Base-by-base conservation (phyloP, 1,140 invertebrate species). In the Tetramorium simillimum region DNA sequence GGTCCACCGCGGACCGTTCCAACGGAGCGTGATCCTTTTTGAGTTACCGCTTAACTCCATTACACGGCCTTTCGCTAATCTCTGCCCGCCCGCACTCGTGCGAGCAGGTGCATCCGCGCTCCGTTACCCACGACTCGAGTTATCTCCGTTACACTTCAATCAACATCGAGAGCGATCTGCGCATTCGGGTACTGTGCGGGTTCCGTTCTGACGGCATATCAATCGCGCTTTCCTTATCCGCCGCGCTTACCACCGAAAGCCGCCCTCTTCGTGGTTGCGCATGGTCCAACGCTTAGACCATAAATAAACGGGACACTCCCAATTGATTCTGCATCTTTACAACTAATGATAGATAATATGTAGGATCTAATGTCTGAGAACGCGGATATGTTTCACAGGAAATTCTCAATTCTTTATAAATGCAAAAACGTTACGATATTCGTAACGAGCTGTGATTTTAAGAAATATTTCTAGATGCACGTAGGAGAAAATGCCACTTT, bases 141-240 rank as follows among this genome's bases (percentile, higher is more conserved):
- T 95, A 95, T 95, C 94, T 94, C 87, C 90, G 91, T 95, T 93
- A 95, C 94, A 94, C 92, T 94, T 93, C 94, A 92, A 95, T 95
- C 94, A 94, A 95, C 93, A 94, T 93, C 86, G 92, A 90, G 82
- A 91, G 69, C 90, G 90, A 91, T 91, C 89, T 91, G 84, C 56
- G 89, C 89, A 89, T 86, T 89, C 86, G 62, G 46, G 70, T 33
- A 49, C 58, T 24, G 76, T 51, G 49, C 87, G 73, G 40, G 62
- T 88, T 84, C 82, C 65, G 46, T 76, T 49, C 67, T 6, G 89
- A 85, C 69, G 86, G 78, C 67, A 65, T 65, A 69, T 53, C 65
- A 67, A 81, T 88, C 72, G 86, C 60, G n/a, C 16, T 63, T 43
- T 85, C 87, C 90, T 90, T 91, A 86, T 63, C 51, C 72, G 46